Evolutionary conservation across 2,797 vertebrate genomes (phyloP), one percentile per base, ranked within the genome.

Genomic region (Acestrorhynchus altus): DNA sequence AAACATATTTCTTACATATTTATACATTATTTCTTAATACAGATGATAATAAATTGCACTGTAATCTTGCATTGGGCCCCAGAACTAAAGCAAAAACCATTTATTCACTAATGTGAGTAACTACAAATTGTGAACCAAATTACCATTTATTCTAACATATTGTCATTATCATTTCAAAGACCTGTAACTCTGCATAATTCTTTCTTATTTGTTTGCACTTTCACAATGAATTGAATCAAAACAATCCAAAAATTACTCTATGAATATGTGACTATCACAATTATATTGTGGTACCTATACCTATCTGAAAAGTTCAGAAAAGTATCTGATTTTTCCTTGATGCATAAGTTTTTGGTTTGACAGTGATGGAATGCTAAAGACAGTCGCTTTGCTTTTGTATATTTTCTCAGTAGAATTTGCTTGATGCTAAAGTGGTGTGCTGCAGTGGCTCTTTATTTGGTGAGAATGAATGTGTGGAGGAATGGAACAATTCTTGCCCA

Each of bases 401-500:
- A 72, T 63, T 69, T 76, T 77, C 52, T 67, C 31, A 24, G 59
- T 74, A n/a, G 15, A 66, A 42, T n/a, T 18, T 16, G 40, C 51
- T 40, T 56, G 52, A 93, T 91, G 91, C 93, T 92, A 92, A 94
- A 95, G 71, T 92, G 93, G 92, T 95, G 91, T 88, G 80, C 88
- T 91, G 94, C 92, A 93, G 93, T 93, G 89, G 92, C 93, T 94
- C 92, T 94, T 94, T 94, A 94, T 74, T 81, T 74, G 85, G 93
- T 78, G 88, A 92, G 92, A 92, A 93, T 94, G 92, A 95, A 94
- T 94, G 93, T 93, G 92, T 93, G 93, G 92, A 94, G 93, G 93
- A 95, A 95, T 95, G 93, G 94, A 94, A 93, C 93, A 92, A 93
- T 95, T 94, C 93, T 94, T 92, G 93, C 94, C 93, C 93, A 93